Evolutionary conservation across 2,797 vertebrate genomes (phyloP).

Genomic region (Botia kubotai): DNA sequence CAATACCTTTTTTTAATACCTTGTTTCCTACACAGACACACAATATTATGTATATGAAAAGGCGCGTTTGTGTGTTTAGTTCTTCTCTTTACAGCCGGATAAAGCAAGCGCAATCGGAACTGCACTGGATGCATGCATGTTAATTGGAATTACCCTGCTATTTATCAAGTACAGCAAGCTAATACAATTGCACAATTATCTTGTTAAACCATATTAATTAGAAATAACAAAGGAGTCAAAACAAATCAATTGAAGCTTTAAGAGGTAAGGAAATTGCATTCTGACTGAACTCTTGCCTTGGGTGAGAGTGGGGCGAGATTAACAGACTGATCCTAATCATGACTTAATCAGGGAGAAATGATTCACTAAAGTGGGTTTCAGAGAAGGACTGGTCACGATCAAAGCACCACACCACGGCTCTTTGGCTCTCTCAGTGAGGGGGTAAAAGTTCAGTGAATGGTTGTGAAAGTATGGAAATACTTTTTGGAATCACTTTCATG

Average conservation of each 20-base stretch:
- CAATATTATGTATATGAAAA: not conserved
- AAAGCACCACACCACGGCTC: constrained; percentile 3
- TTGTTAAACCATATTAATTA: constrained; percentile 72
- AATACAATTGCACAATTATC: constrained; percentile 68
- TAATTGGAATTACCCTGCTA: constrained; percentile 63
- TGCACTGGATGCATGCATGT: constrained; percentile 22
- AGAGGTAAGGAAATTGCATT: constrained; percentile 52
- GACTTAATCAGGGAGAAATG: constrained; percentile 51
- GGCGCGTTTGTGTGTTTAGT: constrained; percentile 1
- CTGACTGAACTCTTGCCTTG: constrained; percentile 34
- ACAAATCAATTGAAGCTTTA: constrained; percentile 62
- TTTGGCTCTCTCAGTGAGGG: not conserved
- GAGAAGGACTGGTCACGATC: constrained; percentile 19
- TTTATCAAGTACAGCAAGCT: constrained; percentile 61
- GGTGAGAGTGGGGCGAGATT: constrained; percentile 36
- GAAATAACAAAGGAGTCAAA: constrained; percentile 68
- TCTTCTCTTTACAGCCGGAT: constrained; percentile 24
- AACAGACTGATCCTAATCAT: constrained; percentile 55
- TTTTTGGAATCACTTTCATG: not conserved
- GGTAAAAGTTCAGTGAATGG: not conserved
- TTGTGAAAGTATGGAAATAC: not conserved
- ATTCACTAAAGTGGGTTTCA: constrained; percentile 40
- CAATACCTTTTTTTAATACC: not conserved
- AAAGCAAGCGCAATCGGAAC: constrained; percentile 24
- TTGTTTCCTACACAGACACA: not conserved